Conservation (phyloP, 2,888 invertebrate genomes). For the Charanyca ferruginea region DNA sequence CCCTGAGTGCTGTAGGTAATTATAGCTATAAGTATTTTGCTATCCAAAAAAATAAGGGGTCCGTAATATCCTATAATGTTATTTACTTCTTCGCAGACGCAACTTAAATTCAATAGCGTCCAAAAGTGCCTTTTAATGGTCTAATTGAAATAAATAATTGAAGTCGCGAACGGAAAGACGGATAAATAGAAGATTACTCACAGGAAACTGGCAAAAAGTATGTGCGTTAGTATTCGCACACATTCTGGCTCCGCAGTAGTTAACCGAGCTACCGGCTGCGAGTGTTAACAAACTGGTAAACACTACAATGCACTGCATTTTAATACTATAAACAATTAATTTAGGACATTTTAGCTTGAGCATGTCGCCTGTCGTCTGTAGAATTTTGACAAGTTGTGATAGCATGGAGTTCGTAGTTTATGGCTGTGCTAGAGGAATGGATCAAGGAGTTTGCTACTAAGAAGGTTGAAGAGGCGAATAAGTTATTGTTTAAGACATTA, state of each 20-base stretch:
- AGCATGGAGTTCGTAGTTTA: constrained; percentile 9
- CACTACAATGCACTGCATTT: constrained; percentile 70
- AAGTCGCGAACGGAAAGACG: too few species aligned
- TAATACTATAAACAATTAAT: constrained; percentile 67
- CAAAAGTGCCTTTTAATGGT: too few species aligned
- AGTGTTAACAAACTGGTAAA: constrained; percentile 46
- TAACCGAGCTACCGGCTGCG: constrained; percentile 62
- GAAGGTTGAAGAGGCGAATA: neutral
- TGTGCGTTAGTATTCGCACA: constrained; percentile 79
- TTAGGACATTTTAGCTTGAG: constrained; percentile 65
- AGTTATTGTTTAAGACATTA: constrained; percentile 4
- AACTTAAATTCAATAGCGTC: too few species aligned
- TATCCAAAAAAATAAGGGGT: too few species aligned
- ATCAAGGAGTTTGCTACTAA: constrained; percentile 2
- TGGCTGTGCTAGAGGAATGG: constrained; percentile 19
- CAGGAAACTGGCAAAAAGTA: constrained; percentile 82
- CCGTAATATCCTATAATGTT: too few species aligned
- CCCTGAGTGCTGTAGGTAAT: too few species aligned
- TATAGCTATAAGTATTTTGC: too few species aligned
- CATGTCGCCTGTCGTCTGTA: constrained; percentile 58
- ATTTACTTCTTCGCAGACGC: too few species aligned
- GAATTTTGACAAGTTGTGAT: constrained; percentile 48
- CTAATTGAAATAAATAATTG: too few species aligned
- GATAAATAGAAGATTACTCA: constrained; percentile 66
- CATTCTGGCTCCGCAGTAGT: constrained; percentile 84